These are phyloP conservation scores for Phalacrocorax carbo DNA, from an alignment of 2,113 vertebrate species.

Conservation along the genomic window DNA sequence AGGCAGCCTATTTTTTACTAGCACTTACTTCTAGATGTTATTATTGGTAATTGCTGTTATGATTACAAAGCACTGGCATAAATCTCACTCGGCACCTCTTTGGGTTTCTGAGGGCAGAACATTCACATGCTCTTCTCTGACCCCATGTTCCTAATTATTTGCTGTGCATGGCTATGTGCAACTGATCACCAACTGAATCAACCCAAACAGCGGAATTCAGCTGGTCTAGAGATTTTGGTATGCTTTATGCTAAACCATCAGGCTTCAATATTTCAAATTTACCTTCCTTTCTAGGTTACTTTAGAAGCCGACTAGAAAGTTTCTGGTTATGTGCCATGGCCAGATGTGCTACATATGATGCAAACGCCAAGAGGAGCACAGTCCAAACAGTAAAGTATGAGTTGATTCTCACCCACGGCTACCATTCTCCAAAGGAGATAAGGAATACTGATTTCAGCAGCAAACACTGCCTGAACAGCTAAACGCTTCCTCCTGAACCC, in stretches of 20 bases:
- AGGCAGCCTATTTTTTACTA: neutral
- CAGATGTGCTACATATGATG: neutral
- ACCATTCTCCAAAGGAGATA: neutral
- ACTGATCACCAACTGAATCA: neutral
- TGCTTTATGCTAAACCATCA: neutral
- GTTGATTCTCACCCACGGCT: neutral
- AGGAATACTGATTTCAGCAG: neutral
- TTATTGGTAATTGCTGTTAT: neutral
- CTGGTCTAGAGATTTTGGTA: neutral
- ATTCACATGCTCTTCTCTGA: constrained; percentile 13
- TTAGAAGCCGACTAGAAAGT: neutral
- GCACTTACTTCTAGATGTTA: neutral
- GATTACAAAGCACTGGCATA: constrained; percentile 5
- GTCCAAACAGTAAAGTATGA: neutral
- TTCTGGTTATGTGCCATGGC: neutral
- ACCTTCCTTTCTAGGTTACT: neutral
- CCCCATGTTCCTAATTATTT: neutral
- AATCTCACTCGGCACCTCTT: neutral
- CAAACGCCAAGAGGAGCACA: neutral
- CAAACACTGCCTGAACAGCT: neutral
- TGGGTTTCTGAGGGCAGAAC: neutral
- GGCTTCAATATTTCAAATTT: neutral
- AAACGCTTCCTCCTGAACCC: neutral
- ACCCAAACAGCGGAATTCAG: neutral
- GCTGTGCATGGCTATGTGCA: neutral